Evolutionary conservation across 2,888 invertebrate genomes (phyloP).

Genomic region (Caenorhabditis doughertyi): DNA sequence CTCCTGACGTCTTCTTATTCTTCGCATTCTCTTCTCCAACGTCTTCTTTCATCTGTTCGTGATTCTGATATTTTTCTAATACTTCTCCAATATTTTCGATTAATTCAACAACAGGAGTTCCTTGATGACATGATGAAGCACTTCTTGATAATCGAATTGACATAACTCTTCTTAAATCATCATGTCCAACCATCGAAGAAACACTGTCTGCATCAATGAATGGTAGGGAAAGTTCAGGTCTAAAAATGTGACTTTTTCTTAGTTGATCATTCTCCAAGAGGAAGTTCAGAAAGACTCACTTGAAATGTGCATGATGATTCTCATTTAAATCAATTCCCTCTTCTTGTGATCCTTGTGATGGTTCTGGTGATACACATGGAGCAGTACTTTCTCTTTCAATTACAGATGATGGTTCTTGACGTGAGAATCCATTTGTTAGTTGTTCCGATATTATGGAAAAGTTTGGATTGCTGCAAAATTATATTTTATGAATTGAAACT

Average conservation of each 20-base stretch:
- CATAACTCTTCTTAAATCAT: conserved; percentile 68
- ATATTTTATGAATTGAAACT: not conserved
- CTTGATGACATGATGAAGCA: conserved; percentile 15
- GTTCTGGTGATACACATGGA: conserved; percentile 73
- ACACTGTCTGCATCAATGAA: conserved; percentile 81
- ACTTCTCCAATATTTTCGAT: conserved; percentile 9
- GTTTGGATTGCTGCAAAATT: conserved; percentile 67
- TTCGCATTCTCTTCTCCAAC: not conserved
- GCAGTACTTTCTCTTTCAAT: conserved; percentile 78
- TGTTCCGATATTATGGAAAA: conserved; percentile 58
- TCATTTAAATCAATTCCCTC: conserved; percentile 46
- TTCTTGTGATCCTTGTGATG: conserved; percentile 55
- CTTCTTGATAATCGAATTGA: conserved; percentile 37
- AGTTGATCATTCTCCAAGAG: no score
- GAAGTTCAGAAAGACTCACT: conserved; percentile 41
- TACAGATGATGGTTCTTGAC: conserved; percentile 75
- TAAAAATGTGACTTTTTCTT: no score
- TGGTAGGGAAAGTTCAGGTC: conserved; percentile 74
- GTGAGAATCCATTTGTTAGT: conserved; percentile 46
- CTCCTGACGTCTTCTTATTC: conserved; percentile 1
- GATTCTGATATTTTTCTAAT: not conserved
- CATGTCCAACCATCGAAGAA: conserved; percentile 74
- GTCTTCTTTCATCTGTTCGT: not conserved
- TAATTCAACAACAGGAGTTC: conserved; percentile 10
- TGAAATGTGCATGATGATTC: conserved; percentile 60